Evolutionary conservation across 2,888 invertebrate genomes (phyloP).

Genomic region (Caenorhabditis sinica): DNA sequence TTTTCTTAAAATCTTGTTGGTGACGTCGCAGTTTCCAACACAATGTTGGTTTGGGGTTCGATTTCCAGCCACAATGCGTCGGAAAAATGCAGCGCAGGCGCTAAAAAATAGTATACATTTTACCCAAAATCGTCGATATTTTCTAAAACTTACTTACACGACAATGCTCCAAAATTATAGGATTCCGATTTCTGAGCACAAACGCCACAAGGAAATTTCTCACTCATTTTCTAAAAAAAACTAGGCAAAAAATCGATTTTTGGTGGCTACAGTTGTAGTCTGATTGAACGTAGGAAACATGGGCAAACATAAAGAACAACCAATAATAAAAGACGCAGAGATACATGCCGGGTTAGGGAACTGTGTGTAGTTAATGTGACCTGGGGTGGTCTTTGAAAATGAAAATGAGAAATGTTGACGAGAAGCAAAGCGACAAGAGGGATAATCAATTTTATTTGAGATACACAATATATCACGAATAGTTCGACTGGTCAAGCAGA

Average conservation of each 20-base stretch:
- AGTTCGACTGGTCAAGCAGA: too few species aligned
- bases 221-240: too few species aligned
- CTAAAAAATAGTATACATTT: constrained; percentile 9
- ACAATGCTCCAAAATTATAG: constrained; percentile 50
- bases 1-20: constrained; percentile 21
- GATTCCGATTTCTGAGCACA: constrained; percentile 48
- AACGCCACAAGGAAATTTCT: constrained; percentile 19
- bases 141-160: constrained; percentile 38
- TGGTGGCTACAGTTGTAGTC: background rate
- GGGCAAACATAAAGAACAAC: constrained; percentile 9
- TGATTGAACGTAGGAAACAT: constrained; percentile 5
- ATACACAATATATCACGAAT: too few species aligned
- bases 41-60: constrained; percentile 16
- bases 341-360: too few species aligned
- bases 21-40: constrained; percentile 29
- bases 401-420: background rate
- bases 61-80: constrained; percentile 39
- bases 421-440: background rate
- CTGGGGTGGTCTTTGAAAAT: background rate
- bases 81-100: constrained; percentile 63
- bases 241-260: background rate
- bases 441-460: too few species aligned
- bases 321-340: background rate
- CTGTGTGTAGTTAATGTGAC: constrained; percentile 16
- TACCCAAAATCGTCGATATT: background rate